A percentile compares a stretch with the other conserved stretches of the same genome.
These are phyloP conservation scores for Tetramorium simillimum DNA, from an alignment of 1,140 invertebrate genomes.

Conservation along the genomic window DNA sequence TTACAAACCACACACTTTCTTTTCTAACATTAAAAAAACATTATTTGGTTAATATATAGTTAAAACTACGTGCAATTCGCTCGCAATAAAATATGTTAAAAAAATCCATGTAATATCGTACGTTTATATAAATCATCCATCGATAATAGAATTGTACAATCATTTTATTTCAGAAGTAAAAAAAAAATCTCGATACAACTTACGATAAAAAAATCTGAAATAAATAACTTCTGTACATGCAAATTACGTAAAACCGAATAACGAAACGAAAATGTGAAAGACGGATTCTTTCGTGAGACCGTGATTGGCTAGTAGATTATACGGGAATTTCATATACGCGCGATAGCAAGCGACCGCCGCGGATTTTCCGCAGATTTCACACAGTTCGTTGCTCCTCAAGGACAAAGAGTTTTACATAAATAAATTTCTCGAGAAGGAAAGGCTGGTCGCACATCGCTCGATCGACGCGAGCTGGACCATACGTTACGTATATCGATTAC, in stretches of 20 bases:
- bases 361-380: constrained; percentile 66
- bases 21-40: constrained; percentile 71
- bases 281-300: background rate
- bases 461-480: constrained; percentile 78
- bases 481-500: constrained; percentile 81
- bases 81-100: constrained; percentile 11
- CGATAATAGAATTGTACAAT: background rate
- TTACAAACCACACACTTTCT: constrained; percentile 62
- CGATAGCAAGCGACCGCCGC: constrained; percentile 78
- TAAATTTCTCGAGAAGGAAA: constrained; percentile 83
- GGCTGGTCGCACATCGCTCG: constrained; percentile 77
- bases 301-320: background rate
- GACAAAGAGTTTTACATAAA: constrained; percentile 82
- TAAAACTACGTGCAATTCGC: constrained; percentile 67
- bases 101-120: constrained; percentile 22
- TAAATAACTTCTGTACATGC: constrained; percentile 1
- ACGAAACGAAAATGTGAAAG: background rate
- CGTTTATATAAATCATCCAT: constrained; percentile 35
- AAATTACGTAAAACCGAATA: background rate
- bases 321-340: background rate
- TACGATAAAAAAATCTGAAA: background rate
- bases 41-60: constrained; percentile 77
- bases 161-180: background rate
- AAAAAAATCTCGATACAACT: background rate
- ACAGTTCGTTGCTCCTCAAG: constrained; percentile 79